phyloP scores from a whole-genome alignment of 1,140 invertebrate species.

The Drosophila nikananu region DNA sequence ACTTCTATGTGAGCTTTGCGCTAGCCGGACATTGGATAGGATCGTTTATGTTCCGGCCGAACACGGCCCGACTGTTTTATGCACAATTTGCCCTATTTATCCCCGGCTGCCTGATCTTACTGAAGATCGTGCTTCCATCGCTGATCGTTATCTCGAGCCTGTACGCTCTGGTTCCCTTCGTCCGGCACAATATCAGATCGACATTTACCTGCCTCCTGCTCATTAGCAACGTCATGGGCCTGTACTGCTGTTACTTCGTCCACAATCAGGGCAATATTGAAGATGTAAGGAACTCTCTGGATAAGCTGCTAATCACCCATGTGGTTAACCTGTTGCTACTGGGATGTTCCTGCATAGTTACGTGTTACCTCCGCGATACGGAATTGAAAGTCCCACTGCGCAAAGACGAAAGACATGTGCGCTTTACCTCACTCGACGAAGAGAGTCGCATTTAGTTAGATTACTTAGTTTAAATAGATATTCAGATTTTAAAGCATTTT shows the following conservation, averaged over 20 bases:
- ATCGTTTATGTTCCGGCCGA: conserved; percentile 86
- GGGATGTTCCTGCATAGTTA: not conserved
- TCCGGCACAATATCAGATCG: conserved; percentile 72
- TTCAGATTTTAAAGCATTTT: too few species aligned
- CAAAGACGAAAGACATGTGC: not conserved
- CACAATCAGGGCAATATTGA: conserved; percentile 95
- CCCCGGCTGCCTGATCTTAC: conserved; percentile 93
- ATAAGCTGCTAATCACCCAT: conserved; percentile 12
- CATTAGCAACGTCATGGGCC: conserved; percentile 90
- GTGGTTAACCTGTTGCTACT: conserved; percentile 9
- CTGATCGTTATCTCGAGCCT: conserved; percentile 88
- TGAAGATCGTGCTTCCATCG: conserved; percentile 95
- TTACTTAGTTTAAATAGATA: too few species aligned
- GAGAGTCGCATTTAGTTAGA: not conserved
- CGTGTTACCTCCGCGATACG: conserved; percentile 3
- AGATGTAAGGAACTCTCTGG: not conserved
- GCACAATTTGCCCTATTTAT: conserved; percentile 95
- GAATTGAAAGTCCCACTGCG: too few species aligned
- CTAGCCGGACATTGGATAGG: conserved; percentile 97
- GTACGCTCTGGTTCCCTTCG: conserved; percentile 38
- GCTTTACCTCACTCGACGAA: not conserved
- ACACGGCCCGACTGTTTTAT: conserved; percentile 94
- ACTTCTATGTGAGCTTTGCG: conserved; percentile 94
- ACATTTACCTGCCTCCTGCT: conserved; percentile 90
- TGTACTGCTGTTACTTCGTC: conserved; percentile 93